Percentiles rank a stretch among this genome's conserved stretches.
These are phyloP conservation scores for Trichechus manatus DNA, from an alignment of 2,113 vertebrate genomes.

Conservation along the genomic window DNA sequence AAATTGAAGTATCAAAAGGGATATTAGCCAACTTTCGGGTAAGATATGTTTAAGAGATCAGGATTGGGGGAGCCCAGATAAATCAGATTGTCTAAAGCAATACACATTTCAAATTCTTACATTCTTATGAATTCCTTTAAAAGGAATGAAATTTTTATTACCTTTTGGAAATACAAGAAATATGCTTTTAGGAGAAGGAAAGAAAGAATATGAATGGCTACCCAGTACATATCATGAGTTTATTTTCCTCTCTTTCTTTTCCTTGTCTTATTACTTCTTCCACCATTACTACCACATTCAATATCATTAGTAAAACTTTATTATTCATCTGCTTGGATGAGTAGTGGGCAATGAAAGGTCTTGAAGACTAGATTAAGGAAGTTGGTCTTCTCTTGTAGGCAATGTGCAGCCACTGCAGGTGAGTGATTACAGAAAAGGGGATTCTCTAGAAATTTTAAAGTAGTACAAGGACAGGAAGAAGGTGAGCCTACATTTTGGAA, in stretches of 20 bases:
- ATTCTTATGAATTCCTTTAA: neutral
- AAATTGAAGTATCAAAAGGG: neutral
- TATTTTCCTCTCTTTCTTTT: neutral
- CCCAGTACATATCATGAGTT: neutral
- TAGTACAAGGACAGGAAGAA: neutral
- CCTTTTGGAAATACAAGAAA: constrained; percentile 3
- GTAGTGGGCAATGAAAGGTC: neutral
- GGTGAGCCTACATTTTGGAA: neutral
- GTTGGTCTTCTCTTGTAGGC: neutral
- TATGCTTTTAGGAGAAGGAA: neutral
- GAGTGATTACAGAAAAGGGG: neutral
- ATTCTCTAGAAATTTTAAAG: neutral
- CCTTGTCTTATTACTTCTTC: constrained; percentile 65
- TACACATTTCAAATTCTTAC: neutral
- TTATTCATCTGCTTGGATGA: neutral
- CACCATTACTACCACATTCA: neutral
- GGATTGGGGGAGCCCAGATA: neutral
- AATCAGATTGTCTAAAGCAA: neutral
- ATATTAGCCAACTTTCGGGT: neutral
- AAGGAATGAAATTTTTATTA: neutral
- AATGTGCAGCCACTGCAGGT: neutral
- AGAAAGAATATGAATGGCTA: neutral
- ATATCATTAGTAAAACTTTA: neutral
- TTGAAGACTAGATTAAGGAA: neutral
- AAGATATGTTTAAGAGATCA: neutral